Base-by-base conservation (phyloP, 1,140 invertebrate genomes). In the Phthorimaea operculella region DNA sequence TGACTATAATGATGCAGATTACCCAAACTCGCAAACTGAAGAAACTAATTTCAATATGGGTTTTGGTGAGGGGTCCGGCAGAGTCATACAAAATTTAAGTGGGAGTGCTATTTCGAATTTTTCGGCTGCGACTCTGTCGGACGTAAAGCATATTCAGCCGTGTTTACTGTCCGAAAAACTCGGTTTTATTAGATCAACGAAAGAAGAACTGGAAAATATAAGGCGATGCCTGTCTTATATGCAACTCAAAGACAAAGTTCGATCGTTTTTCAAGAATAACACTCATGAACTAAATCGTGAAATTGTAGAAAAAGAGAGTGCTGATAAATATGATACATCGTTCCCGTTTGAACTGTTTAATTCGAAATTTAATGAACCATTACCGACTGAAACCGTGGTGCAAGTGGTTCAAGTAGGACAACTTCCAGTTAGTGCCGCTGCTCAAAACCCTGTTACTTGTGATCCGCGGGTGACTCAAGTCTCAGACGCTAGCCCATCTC, bases 51-150 rank as follows among this genome's bases (percentile, higher is more conserved):
- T 82, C 76, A 74, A 70, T 74, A 83, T 83, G 85, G 85, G 83
- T 87, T 87, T 87, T 87, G 83, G 83, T 85, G 83, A 85, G 75
- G 63, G 76, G 84, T 87, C 85, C 85, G 85, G 67, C 85, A 87
- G 85, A 85, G 83, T 83, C 76, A 77, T 79, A 68, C 70, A 76
- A 79, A 74, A 77, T 82, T 79, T 71, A 61, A 72, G 71, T 60
- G 63, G 65, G 74, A 67, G 66, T 72, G 70, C 70, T 66, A 60
- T 65, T 70, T 72, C 68, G 73, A 79, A 83, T 74, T 63, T 77
- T 76, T 79, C 82, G 82, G 83, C 83, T 85, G 86, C 79, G 78
- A 79, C 79, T 83, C 83, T 87, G 86, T 83, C 86, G 86, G 86
- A 86, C 86, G 79, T 84, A 80, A 83, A 85, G 71, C 79, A 75